Conservation (phyloP, 2,113 vertebrate species). For the Carlito syrichta region DNA sequence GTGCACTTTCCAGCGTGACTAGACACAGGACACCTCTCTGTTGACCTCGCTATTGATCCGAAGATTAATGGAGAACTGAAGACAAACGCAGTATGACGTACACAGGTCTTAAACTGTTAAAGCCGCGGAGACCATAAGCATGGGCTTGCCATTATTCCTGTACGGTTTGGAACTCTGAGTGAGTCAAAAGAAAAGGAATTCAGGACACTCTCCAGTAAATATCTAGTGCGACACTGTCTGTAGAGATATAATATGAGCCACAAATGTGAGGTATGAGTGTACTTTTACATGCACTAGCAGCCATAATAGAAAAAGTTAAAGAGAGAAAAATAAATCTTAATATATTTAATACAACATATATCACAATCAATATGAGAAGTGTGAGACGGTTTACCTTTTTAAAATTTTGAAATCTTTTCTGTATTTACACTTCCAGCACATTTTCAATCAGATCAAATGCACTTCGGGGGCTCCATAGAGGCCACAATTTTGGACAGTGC, state of each 20-base stretch:
- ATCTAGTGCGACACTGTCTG: constrained; percentile 84
- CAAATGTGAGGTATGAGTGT: neutral
- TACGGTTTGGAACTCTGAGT: constrained; percentile 89
- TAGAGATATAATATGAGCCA: neutral
- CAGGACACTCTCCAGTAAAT: constrained; percentile 93
- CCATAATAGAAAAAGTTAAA: neutral
- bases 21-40: constrained; percentile 92
- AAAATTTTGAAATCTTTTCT: neutral
- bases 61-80: constrained; percentile 93
- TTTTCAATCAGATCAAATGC: neutral
- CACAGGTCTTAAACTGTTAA: constrained; percentile 95
- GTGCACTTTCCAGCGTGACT: constrained; percentile 91
- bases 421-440: neutral
- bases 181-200: constrained; percentile 94
- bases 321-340: neutral
- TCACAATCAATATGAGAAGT: neutral
- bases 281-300: neutral
- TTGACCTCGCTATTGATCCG: constrained; percentile 92
- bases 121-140: constrained; percentile 95
- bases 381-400: neutral
- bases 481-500: constrained; percentile 59
- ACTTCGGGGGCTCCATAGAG: neutral
- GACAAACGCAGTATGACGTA: constrained; percentile 94
- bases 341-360: neutral
- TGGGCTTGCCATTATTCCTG: constrained; percentile 92